Percentiles rank a stretch among this genome's conserved stretches.
Evolutionary conservation across 2,113 vertebrate genomes (phyloP).

Genomic region (Motacilla tschutschensis): DNA sequence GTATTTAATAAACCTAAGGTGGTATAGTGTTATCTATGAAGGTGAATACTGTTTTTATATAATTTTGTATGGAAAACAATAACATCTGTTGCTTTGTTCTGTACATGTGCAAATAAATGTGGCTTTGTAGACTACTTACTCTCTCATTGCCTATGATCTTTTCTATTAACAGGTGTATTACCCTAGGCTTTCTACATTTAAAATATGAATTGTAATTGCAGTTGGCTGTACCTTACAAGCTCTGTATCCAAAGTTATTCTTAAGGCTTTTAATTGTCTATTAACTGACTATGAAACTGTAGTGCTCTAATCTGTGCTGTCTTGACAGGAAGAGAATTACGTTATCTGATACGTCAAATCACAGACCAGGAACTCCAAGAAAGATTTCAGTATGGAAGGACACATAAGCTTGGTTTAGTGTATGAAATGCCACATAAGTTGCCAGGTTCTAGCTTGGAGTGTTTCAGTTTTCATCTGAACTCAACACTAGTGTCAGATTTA

Average conservation of each 20-base stretch:
- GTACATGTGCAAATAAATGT: conserved; percentile 81
- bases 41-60: conserved; percentile 74
- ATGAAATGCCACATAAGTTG: background rate
- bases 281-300: background rate
- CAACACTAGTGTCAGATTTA: background rate
- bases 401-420: background rate
- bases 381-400: background rate
- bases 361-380: background rate
- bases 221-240: background rate
- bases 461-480: background rate
- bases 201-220: background rate
- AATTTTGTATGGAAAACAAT: conserved; percentile 71
- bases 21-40: conserved; percentile 66
- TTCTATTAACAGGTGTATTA: background rate
- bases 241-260: background rate
- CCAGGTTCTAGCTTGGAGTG: background rate
- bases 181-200: background rate
- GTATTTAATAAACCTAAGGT: conserved; percentile 60
- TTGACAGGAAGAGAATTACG: background rate
- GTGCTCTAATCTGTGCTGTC: background rate
- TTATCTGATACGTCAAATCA: background rate
- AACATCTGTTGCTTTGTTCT: conserved; percentile 72
- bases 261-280: background rate
- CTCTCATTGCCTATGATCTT: conserved; percentile 40
- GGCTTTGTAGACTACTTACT: conserved; percentile 72